Base-by-base conservation (phyloP, 2,113 vertebrate genomes). In the Mus musculus region DNA sequence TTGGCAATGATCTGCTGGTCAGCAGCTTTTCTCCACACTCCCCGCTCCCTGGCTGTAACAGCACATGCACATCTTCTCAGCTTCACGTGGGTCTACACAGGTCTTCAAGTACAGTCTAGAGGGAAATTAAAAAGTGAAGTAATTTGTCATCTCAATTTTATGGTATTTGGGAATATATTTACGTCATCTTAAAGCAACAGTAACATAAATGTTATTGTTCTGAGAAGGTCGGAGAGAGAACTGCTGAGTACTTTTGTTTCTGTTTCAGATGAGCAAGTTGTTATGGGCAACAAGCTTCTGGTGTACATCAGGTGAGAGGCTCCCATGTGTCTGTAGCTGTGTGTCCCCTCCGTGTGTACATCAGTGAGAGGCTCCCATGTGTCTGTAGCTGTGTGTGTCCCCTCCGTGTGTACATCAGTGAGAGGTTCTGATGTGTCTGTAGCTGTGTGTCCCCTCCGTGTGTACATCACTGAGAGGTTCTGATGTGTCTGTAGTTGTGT, bases 211-310 rank as follows among this genome's bases (percentile, higher is more conserved):
- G 30, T 91, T 88, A 12, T 87, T 89, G 93, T 94, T 95, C 76
- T 95, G 42, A 94, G 78, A 95, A 94, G 42, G 5, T 91, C 88
- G 76, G 81, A 97, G 69, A 93, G 78, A 90, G 36, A 97, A 88
- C 42, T 97, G 30, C 84, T 95, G 46, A 97, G 81, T n/a, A 42
- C 67, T 94, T 95, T 97, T 96, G 69, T 96, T 98, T 93, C 93
- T 97, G 69, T 98, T 90, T 89, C 98, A 99, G 99, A 99, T 99
- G 99, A 99, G 61, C 99, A 99, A 96, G 99, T 99, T 96, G 98
- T 99, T 59, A 99, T 99, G 99, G 99, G 99, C 81, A 99, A 99
- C 98, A 99, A 99, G 97, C 98, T 99, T 65, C 99, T 99, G 22
- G 99, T 99, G 2, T 99, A 99, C 97, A 99, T 99, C 95, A 99